A percentile compares a stretch with the other conserved stretches of the same genome.
Evolutionary conservation across 2,113 vertebrate species (phyloP).

Genomic region (Smithornis capensis): DNA sequence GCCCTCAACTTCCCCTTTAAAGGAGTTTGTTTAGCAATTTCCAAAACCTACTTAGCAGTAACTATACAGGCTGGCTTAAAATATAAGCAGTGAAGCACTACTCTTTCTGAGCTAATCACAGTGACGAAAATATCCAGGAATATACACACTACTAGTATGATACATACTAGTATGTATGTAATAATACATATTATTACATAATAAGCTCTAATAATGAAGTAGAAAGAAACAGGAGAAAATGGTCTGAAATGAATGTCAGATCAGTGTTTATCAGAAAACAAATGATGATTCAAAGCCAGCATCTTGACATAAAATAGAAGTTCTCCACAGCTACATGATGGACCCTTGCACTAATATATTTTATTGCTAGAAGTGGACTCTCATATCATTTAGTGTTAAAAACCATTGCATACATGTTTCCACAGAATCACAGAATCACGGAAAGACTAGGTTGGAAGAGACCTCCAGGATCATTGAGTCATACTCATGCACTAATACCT

Average conservation of each 20-base stretch:
- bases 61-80: conserved; percentile 1
- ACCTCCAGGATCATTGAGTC: too few species aligned
- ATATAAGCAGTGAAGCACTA: conserved; percentile 6
- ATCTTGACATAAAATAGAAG: conserved; percentile 70
- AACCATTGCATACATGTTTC: conserved; percentile 43
- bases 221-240: conserved; percentile 58
- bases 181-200: too few species aligned
- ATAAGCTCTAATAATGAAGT: conserved; percentile 65
- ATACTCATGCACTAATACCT: too few species aligned
- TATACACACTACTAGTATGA: background rate
- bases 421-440: too few species aligned
- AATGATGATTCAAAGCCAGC: conserved; percentile 69
- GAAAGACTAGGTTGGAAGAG: too few species aligned
- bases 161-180: too few species aligned
- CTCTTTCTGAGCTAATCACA: conserved; percentile 27
- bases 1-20: background rate
- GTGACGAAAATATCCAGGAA: conserved; percentile 53
- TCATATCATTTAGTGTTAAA: conserved; percentile 63
- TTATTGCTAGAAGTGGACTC: conserved; percentile 65
- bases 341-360: conserved; percentile 73
- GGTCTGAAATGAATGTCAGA: conserved; percentile 62
- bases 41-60: background rate
- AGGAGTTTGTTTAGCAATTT: background rate
- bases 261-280: conserved; percentile 64
- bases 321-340: conserved; percentile 56